A percentile compares a stretch with the other conserved stretches of the same genome.
These are phyloP conservation scores for Fulica atra DNA, from an alignment of 2,113 vertebrate genomes.

Conservation along the genomic window DNA sequence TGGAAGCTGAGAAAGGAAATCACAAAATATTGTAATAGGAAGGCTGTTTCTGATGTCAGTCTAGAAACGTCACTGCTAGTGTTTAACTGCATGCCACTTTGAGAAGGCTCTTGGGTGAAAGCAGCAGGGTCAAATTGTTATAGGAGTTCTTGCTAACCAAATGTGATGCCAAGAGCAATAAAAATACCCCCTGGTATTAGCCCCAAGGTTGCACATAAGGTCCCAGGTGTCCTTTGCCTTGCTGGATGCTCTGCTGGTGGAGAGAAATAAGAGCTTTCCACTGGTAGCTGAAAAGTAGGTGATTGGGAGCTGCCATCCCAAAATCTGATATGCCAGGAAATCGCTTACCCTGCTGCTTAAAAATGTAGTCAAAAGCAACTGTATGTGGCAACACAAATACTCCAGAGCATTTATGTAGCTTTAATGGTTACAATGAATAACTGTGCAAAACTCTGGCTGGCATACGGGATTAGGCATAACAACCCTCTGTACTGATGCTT, in stretches of 20 bases:
- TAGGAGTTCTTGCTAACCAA: background rate
- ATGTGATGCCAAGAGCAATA: background rate
- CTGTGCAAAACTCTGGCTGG: background rate
- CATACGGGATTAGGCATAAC: background rate
- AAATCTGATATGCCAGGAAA: background rate
- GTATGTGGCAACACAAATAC: background rate
- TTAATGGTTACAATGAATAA: background rate
- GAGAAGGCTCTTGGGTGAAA: background rate
- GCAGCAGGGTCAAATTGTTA: background rate
- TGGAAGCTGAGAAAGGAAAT: background rate
- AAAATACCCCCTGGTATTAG: background rate
- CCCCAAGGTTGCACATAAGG: background rate
- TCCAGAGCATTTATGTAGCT: background rate
- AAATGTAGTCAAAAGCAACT: background rate
- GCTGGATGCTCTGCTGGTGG: background rate
- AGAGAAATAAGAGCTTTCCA: background rate
- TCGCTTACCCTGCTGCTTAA: rapidly evolving
- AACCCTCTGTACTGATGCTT: background rate
- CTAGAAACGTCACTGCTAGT: background rate
- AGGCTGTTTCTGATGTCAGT: background rate
- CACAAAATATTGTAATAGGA: background rate
- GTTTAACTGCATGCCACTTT: background rate
- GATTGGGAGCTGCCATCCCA: background rate
- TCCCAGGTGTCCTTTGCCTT: background rate
- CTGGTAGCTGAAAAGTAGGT: background rate